phyloP scores from a whole-genome alignment of 2,113 vertebrate species.

The Plecturocebus donacophilus region DNA sequence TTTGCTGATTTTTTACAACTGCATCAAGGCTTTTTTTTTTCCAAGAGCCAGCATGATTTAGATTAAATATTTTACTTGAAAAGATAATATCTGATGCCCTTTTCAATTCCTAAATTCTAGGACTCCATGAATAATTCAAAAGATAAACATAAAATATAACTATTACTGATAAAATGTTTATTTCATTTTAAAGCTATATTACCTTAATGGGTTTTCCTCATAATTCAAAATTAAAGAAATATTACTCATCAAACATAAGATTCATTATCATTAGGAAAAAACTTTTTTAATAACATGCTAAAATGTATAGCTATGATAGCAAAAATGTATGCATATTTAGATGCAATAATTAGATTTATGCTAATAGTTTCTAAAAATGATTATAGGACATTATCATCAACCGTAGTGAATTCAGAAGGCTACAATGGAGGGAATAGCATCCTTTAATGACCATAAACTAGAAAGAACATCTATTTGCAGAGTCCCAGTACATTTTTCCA shows the following conservation, averaged over 20 bases:
- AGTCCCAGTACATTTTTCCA: not conserved
- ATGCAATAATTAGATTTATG: not conserved
- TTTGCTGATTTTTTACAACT: not conserved
- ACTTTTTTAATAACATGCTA: not conserved
- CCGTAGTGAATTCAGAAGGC: not conserved
- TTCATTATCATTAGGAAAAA: not conserved
- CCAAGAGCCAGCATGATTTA: not conserved
- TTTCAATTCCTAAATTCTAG: not conserved
- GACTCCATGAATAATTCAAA: not conserved
- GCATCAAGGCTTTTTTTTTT: not conserved
- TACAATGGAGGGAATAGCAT: not conserved
- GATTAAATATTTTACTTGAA: not conserved
- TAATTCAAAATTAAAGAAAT: slow-evolving; percentile 34
- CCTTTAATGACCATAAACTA: not conserved
- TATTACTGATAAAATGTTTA: slow-evolving; percentile 28
- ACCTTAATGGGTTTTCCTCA: not conserved
- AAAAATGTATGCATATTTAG: slow-evolving; percentile 27
- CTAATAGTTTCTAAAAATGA: slow-evolving; percentile 12
- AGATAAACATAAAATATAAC: slow-evolving; percentile 36
- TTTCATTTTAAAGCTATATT: slow-evolving; percentile 30
- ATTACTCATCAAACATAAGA: not conserved
- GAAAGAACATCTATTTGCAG: not conserved
- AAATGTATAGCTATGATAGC: slow-evolving; percentile 15
- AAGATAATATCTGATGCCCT: not conserved
- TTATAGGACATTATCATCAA: not conserved